Evolutionary conservation across 2,113 vertebrate species (phyloP), one percentile per base, ranked within the genome.

Genomic region (Casuarius casuarius): DNA sequence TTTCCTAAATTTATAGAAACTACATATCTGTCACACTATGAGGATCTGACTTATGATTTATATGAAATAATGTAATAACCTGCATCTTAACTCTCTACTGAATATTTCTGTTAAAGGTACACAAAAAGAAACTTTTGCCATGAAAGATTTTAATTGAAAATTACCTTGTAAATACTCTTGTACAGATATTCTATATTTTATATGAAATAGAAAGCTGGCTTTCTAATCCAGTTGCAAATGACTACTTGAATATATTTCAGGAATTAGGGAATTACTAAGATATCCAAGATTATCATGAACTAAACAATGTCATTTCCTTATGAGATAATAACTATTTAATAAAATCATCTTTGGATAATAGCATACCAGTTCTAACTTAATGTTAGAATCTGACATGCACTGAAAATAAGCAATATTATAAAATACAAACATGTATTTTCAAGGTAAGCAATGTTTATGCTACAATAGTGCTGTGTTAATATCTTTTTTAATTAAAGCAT

Each of bases 351-450:
- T 33, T 89, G 25, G 72, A 80, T 31, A 92, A 87, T 1, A 74
- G n/a, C 20, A 20, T 71, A 33, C 40, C 29, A 91, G 85, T 71
- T 35, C 40, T 75, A 93, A 25, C 66, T 61, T 51, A 94, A 87
- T 13, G 7, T 59, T 91, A 90, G 73, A 92, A 87, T 48, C 31
- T 84, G 54, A 88, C 29, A 68, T 68, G 87, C 56, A 95, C 33
- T 84, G 42, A 95, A 94, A 96, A 86, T 59, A 96, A 96, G 88
- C 85, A 33, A 12, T 42, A 71, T 86, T 33, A 38, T 10, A 91
- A 92, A 81, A 83, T 7, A 22, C 22, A 88, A 52, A 72, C 23
- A 63, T 1, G 80, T 63, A 70, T 68, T 94, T 96, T 93, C 54
- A 84, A 94, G 70, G 33, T 51, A 94, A 65, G 65, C 92, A 73